Evolutionary conservation across 2,888 invertebrate genomes (phyloP).

Genomic region (Malachius bipustulatus): DNA sequence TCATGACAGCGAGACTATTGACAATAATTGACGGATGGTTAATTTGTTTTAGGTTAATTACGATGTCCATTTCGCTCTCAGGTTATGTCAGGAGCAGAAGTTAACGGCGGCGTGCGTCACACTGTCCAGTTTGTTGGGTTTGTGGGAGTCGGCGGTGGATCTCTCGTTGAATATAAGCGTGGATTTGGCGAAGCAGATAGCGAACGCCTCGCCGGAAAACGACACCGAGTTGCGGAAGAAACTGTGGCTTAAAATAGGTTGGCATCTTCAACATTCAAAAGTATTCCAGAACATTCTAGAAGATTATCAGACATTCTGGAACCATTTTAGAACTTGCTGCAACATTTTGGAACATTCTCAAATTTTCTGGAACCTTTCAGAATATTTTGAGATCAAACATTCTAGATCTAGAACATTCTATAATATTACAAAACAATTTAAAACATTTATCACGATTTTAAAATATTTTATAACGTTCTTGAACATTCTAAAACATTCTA

Average conservation of each 20-base stretch:
- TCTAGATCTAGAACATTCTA: too few relatives aligned
- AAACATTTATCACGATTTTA: too few relatives aligned
- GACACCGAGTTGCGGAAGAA: slow-evolving; percentile 65
- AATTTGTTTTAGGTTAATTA: slow-evolving; percentile 48
- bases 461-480: too few relatives aligned
- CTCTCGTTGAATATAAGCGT: slow-evolving; percentile 72
- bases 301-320: too few relatives aligned
- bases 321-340: too few relatives aligned
- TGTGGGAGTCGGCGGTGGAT: slow-evolving; percentile 90
- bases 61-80: slow-evolving; percentile 71
- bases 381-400: too few relatives aligned
- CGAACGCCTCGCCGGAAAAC: slow-evolving; percentile 62
- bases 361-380: too few relatives aligned
- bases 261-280: too few relatives aligned
- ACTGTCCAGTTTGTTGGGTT: slow-evolving; percentile 72
- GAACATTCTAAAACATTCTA: too few relatives aligned
- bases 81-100: slow-evolving; percentile 69
- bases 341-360: too few relatives aligned
- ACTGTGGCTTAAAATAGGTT: slow-evolving; percentile 88
- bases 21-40: neutral
- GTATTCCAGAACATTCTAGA: too few relatives aligned
- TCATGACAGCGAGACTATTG: neutral
- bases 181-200: slow-evolving; percentile 74
- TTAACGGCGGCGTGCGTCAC: slow-evolving; percentile 73
- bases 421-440: too few relatives aligned